Base-by-base conservation (phyloP, 2,113 vertebrate species). In the Chelonoidis abingdonii region DNA sequence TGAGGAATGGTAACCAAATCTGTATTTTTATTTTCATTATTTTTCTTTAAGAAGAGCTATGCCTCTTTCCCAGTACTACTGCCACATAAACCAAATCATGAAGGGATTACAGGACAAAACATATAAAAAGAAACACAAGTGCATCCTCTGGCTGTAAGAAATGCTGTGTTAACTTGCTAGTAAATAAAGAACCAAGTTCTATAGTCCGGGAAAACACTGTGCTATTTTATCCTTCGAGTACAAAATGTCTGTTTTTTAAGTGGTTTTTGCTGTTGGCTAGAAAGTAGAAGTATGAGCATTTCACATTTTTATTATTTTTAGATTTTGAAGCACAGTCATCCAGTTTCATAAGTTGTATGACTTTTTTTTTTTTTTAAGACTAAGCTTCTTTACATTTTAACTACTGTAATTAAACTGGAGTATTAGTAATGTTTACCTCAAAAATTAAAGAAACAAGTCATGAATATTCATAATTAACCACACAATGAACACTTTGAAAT, bases 1-100 rank as follows among this genome's bases (percentile, higher is more conserved):
- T 95, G 54, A 44, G 95, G 82, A 59, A 90, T 89, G 80, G 72
- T 93, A 96, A 92, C 89, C 92, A 97, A 95, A 84, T 11, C 31
- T 2, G 6, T 93, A 59, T 82, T 75, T 84, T 78, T 85, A 53
- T 50, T 86, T 80, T 44, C 75, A 27, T 17, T 53, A 57, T 90
- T 35, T 81, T 35, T 93, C 82, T 13, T 82, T 57, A 41, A 76
- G 24, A 41, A 76, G 2, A 27, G 87, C 2, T 2, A 5, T 78
- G 78, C 69, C 22, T 54, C 38, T 82, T 90, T 9, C 69, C 80
- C 53, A 69, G 53, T 69, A 24, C 24, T 91, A 27, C 62, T 54
- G 19, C 2, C 5, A 91, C 86, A 81, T 2, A n/a, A 10, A 59
- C 13, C 84, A 49, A 69, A 57, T 47, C 86, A 75, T 24, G 16